Base-by-base conservation (phyloP, 2,797 vertebrate genomes). In the Miichthys miiuy region DNA sequence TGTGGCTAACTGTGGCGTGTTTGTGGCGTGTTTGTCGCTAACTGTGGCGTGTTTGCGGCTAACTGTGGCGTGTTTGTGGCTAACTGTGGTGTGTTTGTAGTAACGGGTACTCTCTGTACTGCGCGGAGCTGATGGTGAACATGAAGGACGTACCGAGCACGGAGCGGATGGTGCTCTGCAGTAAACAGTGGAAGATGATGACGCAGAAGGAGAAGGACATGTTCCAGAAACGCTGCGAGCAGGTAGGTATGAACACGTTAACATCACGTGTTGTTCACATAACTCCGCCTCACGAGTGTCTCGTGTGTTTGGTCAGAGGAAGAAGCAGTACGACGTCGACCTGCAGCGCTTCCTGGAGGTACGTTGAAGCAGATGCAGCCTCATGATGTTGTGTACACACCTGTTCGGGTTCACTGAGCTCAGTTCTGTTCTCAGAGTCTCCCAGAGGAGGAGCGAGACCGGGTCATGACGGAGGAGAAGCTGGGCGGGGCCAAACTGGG, bases 61-160 rank as follows among this genome's bases (percentile, higher is more conserved):
- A 12, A 42, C 8, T 41, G 1, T 41, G 38, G 38, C 11, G 38
- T 12, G 6, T 52, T 8, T 9, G 12, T 17, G 27, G 30, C 30
- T 34, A 34, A 34, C 30, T 34, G 30, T 34, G 34, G 8, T 8
- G 7, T 34, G 8, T 34, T 34, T 34, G 7, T 41, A 96, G 95
- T 58, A 96, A 96, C 6, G 95, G 95, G 0, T 96, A 96, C 92
- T 96, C 95, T 0, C 85, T 96, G 75, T 96, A 96, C 92, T 96
- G 96, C 2, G 96, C 95, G 0, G 95, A 96, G 90, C 93, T 96
- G 70, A 96, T 96, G 95, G 95, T 96, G 27, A 96, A 95, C 92
- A 96, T 96, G 95, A 96, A 96, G 90, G 95, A 96, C 34, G 95
- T 96, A 8, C 96, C 95, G 0, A 95, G 95, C 78, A 96, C 96